A percentile compares a stretch with the other conserved stretches of the same genome.
Conservation (phyloP, 2,888 invertebrate genomes). For the Camptogramma bilineatum region DNA sequence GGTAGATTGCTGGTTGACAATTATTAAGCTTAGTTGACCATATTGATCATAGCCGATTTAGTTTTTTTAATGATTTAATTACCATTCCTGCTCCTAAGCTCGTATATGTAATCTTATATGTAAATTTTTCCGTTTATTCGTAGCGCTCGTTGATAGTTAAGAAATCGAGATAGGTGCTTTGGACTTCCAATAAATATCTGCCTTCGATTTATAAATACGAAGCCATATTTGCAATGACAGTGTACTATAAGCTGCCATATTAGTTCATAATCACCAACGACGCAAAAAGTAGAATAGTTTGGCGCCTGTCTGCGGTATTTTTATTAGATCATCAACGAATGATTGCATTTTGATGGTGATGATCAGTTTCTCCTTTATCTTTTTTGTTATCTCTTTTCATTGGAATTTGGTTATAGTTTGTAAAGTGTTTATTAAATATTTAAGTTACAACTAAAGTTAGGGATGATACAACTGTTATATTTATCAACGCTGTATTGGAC, state of each 20-base stretch:
- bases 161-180: not conserved
- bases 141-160: not conserved
- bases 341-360: conserved; percentile 8
- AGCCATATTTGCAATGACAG: not conserved
- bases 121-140: not conserved
- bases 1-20: too few relatives aligned
- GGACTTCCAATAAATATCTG: not conserved
- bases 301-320: not conserved
- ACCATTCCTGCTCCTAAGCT: not conserved
- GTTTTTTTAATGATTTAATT: not conserved
- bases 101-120: not conserved
- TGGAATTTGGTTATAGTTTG: not conserved
- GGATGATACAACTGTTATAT: too few relatives aligned
- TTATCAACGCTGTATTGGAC: not conserved
- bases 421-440: too few relatives aligned
- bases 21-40: too few relatives aligned
- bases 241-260: conserved; percentile 6
- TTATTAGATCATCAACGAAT: conserved; percentile 14
- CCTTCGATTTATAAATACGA: not conserved
- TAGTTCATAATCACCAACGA: conserved; percentile 3
- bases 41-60: not conserved
- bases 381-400: not conserved
- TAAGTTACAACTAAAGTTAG: too few relatives aligned
- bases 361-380: not conserved
- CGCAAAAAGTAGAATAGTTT: not conserved